Evolutionary conservation across 2,113 vertebrate species (phyloP), one percentile per base, ranked within the genome.

Genomic region (Pheucticus melanocephalus): DNA sequence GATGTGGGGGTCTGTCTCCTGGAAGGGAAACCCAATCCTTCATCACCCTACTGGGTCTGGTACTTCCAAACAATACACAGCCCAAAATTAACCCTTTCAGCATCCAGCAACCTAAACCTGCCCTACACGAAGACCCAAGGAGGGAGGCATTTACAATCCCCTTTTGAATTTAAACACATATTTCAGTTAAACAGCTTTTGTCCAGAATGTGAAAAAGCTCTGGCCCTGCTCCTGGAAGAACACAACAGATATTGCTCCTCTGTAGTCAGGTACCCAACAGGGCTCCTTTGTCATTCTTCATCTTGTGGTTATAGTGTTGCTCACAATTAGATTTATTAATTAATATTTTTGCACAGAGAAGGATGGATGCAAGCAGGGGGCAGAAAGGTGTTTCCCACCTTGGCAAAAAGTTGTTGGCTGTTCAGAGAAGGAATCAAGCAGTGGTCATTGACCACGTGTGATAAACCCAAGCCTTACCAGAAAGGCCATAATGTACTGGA

Each of bases 401-500:
- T 77, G 82, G 20, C 15, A 31, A 12, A 4, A 63, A 13, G 1
- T 6, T 61, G 12, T 39, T 78, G 71, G n/a, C 48, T 48, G 6
- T 2, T 6, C 0, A 2, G 10, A 50, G 72, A 63, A n/a, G 51
- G 24, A 77, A 39, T 40, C 71, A 56, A 83, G 56, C 33, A 75
- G 14, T 3, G 31, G 59, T 28, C 35, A 7, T 59, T 20, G 39
- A 30, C 21, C 23, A 23, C 0, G 0, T 1, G 4, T 28, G 23
- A 35, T n/a, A 73, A 77, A 87, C 6, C 17, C 51, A 71, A 73
- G 33, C 47, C 60, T 73, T 77, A 54, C 47, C 42, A 54, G 63
- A 87, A 69, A 47, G 50, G 51, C 59, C 64, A 47, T 8, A 5
- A 53, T 84, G 53, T 24, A 21, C 60, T 18, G 48, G 51, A 35